Evolutionary conservation across 1,140 invertebrate genomes (phyloP).

Genomic region (Zaprionus ghesquierei): DNA sequence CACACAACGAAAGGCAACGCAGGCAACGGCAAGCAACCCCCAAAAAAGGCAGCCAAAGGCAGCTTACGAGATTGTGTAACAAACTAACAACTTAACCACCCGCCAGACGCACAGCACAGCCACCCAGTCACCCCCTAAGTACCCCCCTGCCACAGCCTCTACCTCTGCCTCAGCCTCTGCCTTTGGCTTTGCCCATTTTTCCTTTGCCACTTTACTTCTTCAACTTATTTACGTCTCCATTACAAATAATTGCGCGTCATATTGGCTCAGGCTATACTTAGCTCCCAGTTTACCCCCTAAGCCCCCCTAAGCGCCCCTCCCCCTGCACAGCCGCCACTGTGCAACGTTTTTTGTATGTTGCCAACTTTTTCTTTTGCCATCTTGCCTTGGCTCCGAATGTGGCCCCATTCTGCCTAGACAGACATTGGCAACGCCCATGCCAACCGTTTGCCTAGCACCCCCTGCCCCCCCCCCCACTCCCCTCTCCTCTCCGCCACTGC

Average conservation of each 20-base stretch:
- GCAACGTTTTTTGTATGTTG: background rate
- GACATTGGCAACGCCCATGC: conserved; percentile 29
- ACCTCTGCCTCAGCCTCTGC: background rate
- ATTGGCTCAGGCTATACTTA: conserved; percentile 76
- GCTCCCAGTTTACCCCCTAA: conserved; percentile 29
- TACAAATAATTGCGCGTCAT: conserved; percentile 82
- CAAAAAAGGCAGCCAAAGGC: conserved; percentile 34
- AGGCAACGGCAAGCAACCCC: conserved; percentile 47
- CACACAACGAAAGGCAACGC: conserved; percentile 6
- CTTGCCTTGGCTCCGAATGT: conserved; percentile 24
- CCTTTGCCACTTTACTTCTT: conserved; percentile 74
- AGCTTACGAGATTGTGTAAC: conserved; percentile 61
- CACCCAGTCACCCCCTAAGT: conserved; percentile 2
- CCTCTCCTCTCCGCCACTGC: background rate
- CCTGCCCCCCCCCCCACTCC: background rate
- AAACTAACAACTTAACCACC: conserved; percentile 71
- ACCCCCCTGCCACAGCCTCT: background rate
- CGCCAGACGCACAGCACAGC: conserved; percentile 26
- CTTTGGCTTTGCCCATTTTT: conserved; percentile 53
- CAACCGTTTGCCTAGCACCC: background rate
- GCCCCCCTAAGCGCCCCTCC: background rate
- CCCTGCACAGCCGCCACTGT: background rate
- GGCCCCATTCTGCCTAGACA: conserved; percentile 69
- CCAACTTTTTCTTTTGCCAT: conserved; percentile 9
- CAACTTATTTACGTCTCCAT: conserved; percentile 82